Base-by-base conservation (phyloP, 2,113 vertebrate genomes). In the Sinocyclocheilus rhinocerous region DNA sequence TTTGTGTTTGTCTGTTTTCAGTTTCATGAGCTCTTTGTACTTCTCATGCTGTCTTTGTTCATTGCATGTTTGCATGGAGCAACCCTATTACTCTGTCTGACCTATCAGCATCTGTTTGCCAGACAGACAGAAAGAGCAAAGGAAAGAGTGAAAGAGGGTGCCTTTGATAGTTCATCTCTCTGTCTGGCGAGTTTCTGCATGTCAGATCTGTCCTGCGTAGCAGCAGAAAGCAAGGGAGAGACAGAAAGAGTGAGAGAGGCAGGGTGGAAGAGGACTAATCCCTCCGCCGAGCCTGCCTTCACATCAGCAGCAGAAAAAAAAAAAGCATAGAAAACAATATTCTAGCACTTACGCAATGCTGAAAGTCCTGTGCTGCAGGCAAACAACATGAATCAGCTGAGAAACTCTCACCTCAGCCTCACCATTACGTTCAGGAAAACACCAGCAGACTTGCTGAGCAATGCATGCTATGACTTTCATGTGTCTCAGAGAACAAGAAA, bases 1-100 rank as follows among this genome's bases (percentile, higher is more conserved):
- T 89, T 70, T 87, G 85, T 84, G 61, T 88, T 24, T 88, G 57
- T 85, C 50, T 88, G 57, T 82, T 73, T 36, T 59, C 29, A 39
- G 29, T 84, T 55, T 78, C 84, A 84, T 55, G 84, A 78, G 75
- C 4, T 76, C 63, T 85, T 88, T 88, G 77, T 83, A 76, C 59
- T 39, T 55, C 75, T 57, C 48, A 75, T 59, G 67, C 63, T 42
- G 73, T 81, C 59, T 65, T 65, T 79, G 76, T 79, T 61, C 76
- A 39, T 39, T 6, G 59, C 33, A 65, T 26, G 36, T 65, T 42
- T 81, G 70, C 45, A 39, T 45, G 33, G 12, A 42, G 57, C 55
- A 65, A 39, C 57, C 36, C 6, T 22, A 59, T 79, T 79, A 65
- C 36, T 39, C 59, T 42, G 59, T 26, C 39, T 29, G 59, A 45